Conservation (phyloP, 2,797 vertebrate species). For the Pipistrellus pipistrellus region DNA sequence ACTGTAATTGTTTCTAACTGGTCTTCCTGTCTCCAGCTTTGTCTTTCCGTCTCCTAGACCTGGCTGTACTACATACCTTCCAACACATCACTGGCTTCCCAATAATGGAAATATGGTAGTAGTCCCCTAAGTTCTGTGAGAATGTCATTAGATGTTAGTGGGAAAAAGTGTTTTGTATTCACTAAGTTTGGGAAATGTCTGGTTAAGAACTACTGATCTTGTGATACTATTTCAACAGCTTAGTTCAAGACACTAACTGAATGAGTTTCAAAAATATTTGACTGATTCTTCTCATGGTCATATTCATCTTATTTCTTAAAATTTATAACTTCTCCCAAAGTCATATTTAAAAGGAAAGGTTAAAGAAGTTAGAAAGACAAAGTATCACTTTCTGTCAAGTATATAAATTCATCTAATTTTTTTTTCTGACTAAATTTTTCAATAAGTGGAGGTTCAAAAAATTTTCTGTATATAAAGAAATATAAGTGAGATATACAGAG, state of each 20-base stretch:
- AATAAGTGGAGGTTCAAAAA: neutral
- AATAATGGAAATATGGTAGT: neutral
- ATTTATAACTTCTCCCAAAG: slow-evolving; percentile 1
- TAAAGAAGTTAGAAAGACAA: slow-evolving; percentile 56
- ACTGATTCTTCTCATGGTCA: neutral
- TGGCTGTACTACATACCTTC: neutral
- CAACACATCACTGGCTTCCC: neutral
- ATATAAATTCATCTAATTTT: slow-evolving; percentile 31
- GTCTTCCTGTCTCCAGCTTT: neutral
- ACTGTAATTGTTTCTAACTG: neutral
- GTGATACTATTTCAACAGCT: neutral
- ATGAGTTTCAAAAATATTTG: slow-evolving; percentile 31
- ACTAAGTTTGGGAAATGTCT: slow-evolving; percentile 35
- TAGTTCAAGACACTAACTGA: slow-evolving; percentile 26
- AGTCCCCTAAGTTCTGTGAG: neutral
- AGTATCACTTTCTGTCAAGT: slow-evolving; percentile 41
- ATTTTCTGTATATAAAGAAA: neutral
- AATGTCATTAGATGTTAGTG: slow-evolving; percentile 28
- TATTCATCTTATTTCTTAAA: slow-evolving; percentile 61
- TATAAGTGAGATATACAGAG: neutral
- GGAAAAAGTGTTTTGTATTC: neutral
- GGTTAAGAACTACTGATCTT: neutral
- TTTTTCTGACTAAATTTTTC: slow-evolving; percentile 54
- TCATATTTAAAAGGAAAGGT: slow-evolving; percentile 54
- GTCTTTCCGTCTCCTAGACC: slow-evolving; percentile 38